Evolutionary conservation across 2,888 invertebrate genomes (phyloP), one percentile per base, ranked within the genome.

Genomic region (Cyclophora albipunctata): DNA sequence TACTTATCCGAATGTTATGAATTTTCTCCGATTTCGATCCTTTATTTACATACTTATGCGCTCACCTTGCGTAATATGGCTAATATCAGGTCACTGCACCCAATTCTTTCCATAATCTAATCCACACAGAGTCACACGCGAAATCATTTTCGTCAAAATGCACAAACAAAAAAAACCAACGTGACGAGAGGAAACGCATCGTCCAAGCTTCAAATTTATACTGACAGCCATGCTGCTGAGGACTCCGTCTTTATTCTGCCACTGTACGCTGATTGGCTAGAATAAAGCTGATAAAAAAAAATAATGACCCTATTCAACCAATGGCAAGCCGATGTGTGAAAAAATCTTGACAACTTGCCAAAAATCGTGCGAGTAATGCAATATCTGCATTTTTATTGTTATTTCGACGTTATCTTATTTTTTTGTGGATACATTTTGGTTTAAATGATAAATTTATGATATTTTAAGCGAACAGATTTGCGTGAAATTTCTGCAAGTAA

Each of bases 151-250:
- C 85, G 84, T 80, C 78, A 79, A 80, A 79, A 75, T 81, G 78
- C 82, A 85, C 81, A 84, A 85, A 86, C 80, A 88, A 86, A 87
- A 89, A 89, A 89, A 86, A 83, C 84, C 90, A 89, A 89, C 84
- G 80, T 90, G 91, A 92, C 91, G 93, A 93, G 92, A 94, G 94
- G 94, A 93, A 93, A 91, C 91, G 92, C 94, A 94, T 95, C 91
- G 91, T 92, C 87, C 91, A 91, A 92, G 91, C 92, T 92, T 94
- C 94, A 95, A 94, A 95, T 97, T 94, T 97, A 97, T 97, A 97
- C 96, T 97, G 96, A 94, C 95, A 95, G 95, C 95, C 95, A 96
- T 95, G 92, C 94, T 95, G 94, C 92, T 91, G 92, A 91, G 91
- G 92, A 92, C 92, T 92, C 92, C 92, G 92, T 92, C 93, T 94